Conservation (phyloP, 2,888 invertebrate genomes). For the Ennomos erosarius region DNA sequence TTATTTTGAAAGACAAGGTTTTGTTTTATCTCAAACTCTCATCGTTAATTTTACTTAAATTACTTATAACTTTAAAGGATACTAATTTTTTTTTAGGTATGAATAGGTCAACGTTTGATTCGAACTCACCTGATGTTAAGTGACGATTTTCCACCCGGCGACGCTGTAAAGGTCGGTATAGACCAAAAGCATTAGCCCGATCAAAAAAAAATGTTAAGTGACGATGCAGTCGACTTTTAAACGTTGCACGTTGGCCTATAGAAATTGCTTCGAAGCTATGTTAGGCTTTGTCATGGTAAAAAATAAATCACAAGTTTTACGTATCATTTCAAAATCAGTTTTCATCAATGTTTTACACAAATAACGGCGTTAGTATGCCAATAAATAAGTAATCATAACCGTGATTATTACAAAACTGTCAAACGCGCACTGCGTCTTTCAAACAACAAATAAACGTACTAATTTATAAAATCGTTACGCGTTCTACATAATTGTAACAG, state of each 20-base stretch:
- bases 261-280: background rate
- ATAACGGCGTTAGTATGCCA: slow-evolving; percentile 15
- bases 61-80: too few species aligned
- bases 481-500: slow-evolving; percentile 61
- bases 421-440: slow-evolving; percentile 53
- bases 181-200: too few species aligned
- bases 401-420: slow-evolving; percentile 38
- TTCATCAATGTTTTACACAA: slow-evolving; percentile 6
- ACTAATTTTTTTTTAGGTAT: too few species aligned
- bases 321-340: background rate
- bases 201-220: too few species aligned
- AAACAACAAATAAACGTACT: slow-evolving; percentile 45
- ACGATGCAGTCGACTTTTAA: too few species aligned
- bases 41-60: background rate
- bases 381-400: slow-evolving; percentile 34
- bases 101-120: too few species aligned
- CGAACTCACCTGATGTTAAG: too few species aligned
- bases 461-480: slow-evolving; percentile 51
- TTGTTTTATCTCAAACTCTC: background rate
- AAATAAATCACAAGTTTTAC: background rate
- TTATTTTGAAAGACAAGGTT: too few species aligned
- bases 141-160: too few species aligned
- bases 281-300: too few species aligned
- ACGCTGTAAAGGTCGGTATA: too few species aligned
- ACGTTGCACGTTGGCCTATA: too few species aligned